A percentile compares a stretch with the other conserved stretches of the same genome.
Conservation (phyloP, 2,797 vertebrate species). For the Natrix natrix region DNA sequence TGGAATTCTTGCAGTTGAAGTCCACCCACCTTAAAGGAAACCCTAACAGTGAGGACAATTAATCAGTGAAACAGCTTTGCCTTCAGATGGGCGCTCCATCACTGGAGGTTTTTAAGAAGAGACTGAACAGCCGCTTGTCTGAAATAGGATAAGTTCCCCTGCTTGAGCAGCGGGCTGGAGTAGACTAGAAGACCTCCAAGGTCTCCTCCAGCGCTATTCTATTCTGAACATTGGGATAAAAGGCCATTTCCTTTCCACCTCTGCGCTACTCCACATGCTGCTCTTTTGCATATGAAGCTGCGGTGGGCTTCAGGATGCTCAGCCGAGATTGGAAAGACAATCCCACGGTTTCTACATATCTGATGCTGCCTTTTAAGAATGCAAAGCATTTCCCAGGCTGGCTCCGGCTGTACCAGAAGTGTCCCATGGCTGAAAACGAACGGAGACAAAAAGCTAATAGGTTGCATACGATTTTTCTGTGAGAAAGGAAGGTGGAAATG, state of each 20-base stretch:
- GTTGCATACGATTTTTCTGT: too few relatives aligned
- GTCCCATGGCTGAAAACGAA: background rate
- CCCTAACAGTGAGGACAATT: too few relatives aligned
- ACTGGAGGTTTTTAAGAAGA: too few relatives aligned
- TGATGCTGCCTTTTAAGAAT: background rate
- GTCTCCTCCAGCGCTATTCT: too few relatives aligned
- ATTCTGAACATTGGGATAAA: background rate
- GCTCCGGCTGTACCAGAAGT: background rate
- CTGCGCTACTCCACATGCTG: background rate
- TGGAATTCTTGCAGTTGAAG: background rate
- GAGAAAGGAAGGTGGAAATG: background rate
- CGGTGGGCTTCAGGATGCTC: background rate
- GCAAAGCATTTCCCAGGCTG: conserved; percentile 1
- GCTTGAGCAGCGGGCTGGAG: too few relatives aligned
- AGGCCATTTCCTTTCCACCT: background rate
- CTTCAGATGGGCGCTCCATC: too few relatives aligned
- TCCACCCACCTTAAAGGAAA: background rate
- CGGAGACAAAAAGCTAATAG: background rate
- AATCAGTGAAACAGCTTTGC: too few relatives aligned
- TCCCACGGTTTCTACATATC: background rate
- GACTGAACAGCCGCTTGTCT: too few relatives aligned
- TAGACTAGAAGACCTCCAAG: too few relatives aligned
- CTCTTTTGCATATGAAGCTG: background rate
- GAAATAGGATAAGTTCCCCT: too few relatives aligned
- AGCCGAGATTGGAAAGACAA: too few relatives aligned